Evolutionary conservation across 2,888 invertebrate species (phyloP).

Genomic region (Cheilosia scutellata): DNA sequence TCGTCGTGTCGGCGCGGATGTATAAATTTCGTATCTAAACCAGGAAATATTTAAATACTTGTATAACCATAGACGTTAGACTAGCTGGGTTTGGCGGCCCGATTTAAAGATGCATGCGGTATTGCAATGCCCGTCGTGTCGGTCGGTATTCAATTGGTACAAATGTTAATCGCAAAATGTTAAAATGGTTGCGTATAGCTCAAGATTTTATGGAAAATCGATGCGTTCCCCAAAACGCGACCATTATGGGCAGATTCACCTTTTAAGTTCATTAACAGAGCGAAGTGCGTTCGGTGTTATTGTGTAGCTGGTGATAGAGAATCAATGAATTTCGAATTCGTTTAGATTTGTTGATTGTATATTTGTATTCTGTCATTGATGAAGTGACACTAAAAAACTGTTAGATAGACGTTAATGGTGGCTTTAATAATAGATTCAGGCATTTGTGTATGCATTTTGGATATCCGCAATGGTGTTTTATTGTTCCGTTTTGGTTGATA

Average conservation of each 20-base stretch:
- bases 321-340: slow-evolving; percentile 35
- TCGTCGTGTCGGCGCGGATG: slow-evolving; percentile 4
- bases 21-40: slow-evolving; percentile 56
- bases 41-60: slow-evolving; percentile 66
- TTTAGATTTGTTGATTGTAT: neutral
- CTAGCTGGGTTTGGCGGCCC: neutral
- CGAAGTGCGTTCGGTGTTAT: slow-evolving; percentile 45
- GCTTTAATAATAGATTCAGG: neutral
- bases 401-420: slow-evolving; percentile 6
- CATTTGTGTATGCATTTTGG: neutral
- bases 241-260: slow-evolving; percentile 63
- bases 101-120: slow-evolving; percentile 49
- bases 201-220: slow-evolving; percentile 13
- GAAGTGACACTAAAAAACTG: slow-evolving; percentile 15
- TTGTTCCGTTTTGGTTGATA: slow-evolving; percentile 3
- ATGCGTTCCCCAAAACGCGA: slow-evolving; percentile 17
- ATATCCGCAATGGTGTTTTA: neutral
- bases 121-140: slow-evolving; percentile 21
- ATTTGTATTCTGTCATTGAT: slow-evolving; percentile 21
- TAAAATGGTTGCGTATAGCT: slow-evolving; percentile 29
- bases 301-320: slow-evolving; percentile 7
- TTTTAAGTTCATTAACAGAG: slow-evolving; percentile 72
- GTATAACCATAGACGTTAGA: slow-evolving; percentile 27
- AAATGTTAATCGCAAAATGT: slow-evolving; percentile 58
- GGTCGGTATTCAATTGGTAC: slow-evolving; percentile 41